Percentiles rank a stretch among this genome's conserved stretches.
Evolutionary conservation across 1,140 invertebrate species (phyloP).

Genomic region (Diabrotica virgifera): DNA sequence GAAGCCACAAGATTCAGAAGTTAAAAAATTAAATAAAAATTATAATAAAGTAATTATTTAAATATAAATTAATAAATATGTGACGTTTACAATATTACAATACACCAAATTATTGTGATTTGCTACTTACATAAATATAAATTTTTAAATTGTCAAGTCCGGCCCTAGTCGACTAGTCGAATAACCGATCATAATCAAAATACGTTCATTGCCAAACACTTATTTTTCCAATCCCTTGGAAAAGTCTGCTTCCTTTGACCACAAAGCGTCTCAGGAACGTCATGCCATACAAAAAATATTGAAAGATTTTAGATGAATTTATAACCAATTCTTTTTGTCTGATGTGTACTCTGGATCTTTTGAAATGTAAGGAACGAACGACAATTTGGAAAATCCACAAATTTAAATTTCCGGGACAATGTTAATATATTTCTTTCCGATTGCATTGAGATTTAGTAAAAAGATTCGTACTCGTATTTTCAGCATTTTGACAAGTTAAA

Average conservation of each 20-base stretch:
- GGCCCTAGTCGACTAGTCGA: neutral
- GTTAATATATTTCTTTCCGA: neutral
- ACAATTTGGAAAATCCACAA: neutral
- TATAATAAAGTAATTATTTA: too few species aligned
- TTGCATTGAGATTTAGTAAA: neutral
- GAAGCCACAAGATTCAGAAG: too few species aligned
- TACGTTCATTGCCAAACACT: neutral
- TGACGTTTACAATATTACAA: too few species aligned
- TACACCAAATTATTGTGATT: too few species aligned
- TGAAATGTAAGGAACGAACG: neutral
- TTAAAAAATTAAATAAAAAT: too few species aligned
- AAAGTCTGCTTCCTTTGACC: neutral
- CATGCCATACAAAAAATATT: slow-evolving; percentile 1
- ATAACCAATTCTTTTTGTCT: neutral
- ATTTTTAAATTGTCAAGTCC: neutral
- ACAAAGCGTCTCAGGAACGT: neutral
- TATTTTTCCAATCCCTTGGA: neutral
- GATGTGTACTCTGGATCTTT: neutral
- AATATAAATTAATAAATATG: too few species aligned
- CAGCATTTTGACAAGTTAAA: neutral
- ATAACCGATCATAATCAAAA: neutral
- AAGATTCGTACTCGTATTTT: neutral
- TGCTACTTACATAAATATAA: neutral
- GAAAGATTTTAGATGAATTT: slow-evolving; percentile 3
- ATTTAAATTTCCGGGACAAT: neutral